Evolutionary conservation across 92 coral and sea anemone species (phyloP).

Genomic region (Bergia sp.): DNA sequence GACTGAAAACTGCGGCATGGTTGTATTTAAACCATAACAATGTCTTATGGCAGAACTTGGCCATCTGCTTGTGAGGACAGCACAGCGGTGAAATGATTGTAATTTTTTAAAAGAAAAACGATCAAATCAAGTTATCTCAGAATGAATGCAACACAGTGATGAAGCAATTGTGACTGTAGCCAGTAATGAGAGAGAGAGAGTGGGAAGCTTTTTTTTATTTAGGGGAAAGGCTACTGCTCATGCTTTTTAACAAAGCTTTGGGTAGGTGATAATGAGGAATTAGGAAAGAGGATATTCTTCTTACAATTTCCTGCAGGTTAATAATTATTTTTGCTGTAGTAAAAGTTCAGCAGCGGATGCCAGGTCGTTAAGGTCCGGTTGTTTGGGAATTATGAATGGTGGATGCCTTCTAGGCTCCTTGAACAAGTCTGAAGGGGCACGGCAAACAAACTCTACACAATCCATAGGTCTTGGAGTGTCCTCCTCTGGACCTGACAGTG

Average conservation of each 20-base stretch:
- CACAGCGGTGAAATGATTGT: not conserved
- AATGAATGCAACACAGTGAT: too few species aligned
- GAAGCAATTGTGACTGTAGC: too few species aligned
- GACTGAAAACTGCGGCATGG: too few species aligned
- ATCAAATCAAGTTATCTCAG: too few species aligned
- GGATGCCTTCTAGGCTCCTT: slow-evolving; percentile 85
- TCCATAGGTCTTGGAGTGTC: slow-evolving; percentile 97
- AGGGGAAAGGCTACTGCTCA: not conserved
- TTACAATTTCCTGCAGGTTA: not conserved
- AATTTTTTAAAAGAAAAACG: too few species aligned
- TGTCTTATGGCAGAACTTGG: too few species aligned
- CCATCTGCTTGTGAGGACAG: too few species aligned
- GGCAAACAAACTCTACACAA: slow-evolving; percentile 97
- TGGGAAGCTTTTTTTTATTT: not conserved
- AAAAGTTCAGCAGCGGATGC: slow-evolving; percentile 86
- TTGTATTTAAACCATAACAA: too few species aligned
- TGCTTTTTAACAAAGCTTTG: too few species aligned
- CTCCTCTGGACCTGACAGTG: slow-evolving; percentile 89
- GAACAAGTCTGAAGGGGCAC: slow-evolving; percentile 96
- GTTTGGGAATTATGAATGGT: slow-evolving; percentile 87
- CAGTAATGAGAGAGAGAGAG: too few species aligned
- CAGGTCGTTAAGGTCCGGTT: slow-evolving; percentile 88
- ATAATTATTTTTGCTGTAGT: slow-evolving; percentile 25
- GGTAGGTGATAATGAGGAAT: too few species aligned
- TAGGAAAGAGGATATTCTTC: not conserved